phyloP scores from a whole-genome alignment of 2,888 invertebrate species.

The Lathronympha strigana region DNA sequence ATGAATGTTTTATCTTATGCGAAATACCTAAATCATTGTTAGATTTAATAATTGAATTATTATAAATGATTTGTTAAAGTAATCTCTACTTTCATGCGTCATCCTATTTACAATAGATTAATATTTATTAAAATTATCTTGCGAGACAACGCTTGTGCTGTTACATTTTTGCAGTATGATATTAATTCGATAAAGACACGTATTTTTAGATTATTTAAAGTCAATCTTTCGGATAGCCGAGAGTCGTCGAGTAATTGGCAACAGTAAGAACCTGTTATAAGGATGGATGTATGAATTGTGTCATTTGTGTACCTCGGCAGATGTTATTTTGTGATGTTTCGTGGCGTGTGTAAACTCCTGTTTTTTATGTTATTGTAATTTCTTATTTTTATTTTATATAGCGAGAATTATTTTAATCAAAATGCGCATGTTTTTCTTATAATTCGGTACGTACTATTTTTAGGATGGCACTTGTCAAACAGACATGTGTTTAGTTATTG shows the following conservation, averaged over 20 bases:
- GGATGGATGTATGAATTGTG: conserved; percentile 51
- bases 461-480: conserved; percentile 46
- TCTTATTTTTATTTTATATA: conserved; percentile 57
- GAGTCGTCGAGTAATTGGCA: conserved; percentile 29
- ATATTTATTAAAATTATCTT: conserved; percentile 69
- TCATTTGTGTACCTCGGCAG: conserved; percentile 47
- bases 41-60: conserved; percentile 64
- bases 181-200: conserved; percentile 62
- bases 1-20: conserved; percentile 68
- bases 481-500: conserved; percentile 19
- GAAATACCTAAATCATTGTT: conserved; percentile 57
- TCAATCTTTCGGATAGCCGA: not conserved
- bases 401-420: conserved; percentile 53
- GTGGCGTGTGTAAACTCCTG: conserved; percentile 59
- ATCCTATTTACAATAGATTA: conserved; percentile 57
- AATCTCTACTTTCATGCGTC: conserved; percentile 63
- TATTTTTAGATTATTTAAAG: conserved; percentile 45
- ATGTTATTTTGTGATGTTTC: conserved; percentile 58
- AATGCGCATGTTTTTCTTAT: conserved; percentile 36
- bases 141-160: conserved; percentile 56
- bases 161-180: conserved; percentile 58
- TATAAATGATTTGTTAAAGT: conserved; percentile 71
- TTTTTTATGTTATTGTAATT: conserved; percentile 66
- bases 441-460: conserved; percentile 46
- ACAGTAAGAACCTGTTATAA: conserved; percentile 47